These are phyloP conservation scores for Hepsetus odoe DNA, from an alignment of 2,113 vertebrate genomes.

Conservation along the genomic window DNA sequence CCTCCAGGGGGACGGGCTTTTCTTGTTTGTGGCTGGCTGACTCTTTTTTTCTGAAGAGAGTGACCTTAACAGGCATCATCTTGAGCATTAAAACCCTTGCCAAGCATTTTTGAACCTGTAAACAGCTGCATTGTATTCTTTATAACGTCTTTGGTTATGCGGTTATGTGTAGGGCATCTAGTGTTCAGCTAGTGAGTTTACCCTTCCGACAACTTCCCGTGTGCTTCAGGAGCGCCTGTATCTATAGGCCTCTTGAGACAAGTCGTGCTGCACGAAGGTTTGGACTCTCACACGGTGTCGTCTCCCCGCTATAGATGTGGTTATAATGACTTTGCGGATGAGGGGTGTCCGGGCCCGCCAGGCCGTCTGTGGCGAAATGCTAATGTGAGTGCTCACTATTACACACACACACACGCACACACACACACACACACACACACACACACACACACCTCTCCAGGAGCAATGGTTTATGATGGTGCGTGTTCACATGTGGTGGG, in stretches of 20 bases:
- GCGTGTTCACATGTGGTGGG: background rate
- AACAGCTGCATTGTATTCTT: too few species aligned
- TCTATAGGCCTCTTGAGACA: background rate
- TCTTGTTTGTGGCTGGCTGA: too few species aligned
- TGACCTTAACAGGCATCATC: too few species aligned
- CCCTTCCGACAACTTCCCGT: background rate
- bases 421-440: too few species aligned
- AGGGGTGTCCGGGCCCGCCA: background rate
- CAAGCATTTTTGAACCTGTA: too few species aligned
- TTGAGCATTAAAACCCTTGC: too few species aligned
- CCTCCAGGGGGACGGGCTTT: too few species aligned
- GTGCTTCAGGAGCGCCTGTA: background rate
- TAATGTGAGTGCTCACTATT: constrained; percentile 34
- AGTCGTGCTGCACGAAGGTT: constrained; percentile 1
- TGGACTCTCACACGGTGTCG: background rate
- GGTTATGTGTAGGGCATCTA: background rate
- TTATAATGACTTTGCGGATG: constrained; percentile 15
- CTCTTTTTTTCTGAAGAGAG: too few species aligned
- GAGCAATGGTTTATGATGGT: background rate
- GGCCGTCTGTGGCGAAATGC: constrained; percentile 34
- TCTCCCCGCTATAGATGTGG: constrained; percentile 11
- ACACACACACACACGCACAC: too few species aligned
- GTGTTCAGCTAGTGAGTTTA: background rate
- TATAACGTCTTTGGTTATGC: too few species aligned
- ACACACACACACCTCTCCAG: too few species aligned